A percentile compares a stretch with the other conserved stretches of the same genome.
Conservation (phyloP, 2,113 vertebrate genomes). For the Xiphophorus maculatus region DNA sequence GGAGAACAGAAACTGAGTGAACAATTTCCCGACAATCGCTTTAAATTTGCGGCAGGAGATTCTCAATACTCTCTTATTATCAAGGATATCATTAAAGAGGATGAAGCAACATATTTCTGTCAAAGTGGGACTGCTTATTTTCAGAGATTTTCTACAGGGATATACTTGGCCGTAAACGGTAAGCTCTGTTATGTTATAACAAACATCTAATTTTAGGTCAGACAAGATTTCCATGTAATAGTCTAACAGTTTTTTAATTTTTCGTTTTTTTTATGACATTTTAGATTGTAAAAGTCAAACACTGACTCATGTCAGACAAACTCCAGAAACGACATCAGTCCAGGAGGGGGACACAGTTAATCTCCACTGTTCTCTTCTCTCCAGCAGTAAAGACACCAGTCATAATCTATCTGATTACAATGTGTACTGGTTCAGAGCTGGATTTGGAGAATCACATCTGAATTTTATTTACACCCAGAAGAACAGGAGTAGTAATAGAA, state of each 20-base stretch:
- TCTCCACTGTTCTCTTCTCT: conserved; percentile 58
- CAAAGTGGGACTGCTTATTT: neutral
- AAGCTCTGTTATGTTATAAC: neutral
- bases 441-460: conserved; percentile 2
- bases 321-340: neutral
- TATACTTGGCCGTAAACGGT: conserved; percentile 29
- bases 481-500: neutral
- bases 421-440: conserved; percentile 48
- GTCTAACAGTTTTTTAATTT: neutral
- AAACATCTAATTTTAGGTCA: neutral
- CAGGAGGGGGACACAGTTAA: conserved; percentile 19
- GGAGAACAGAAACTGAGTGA: fast-evolving
- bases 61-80: fast-evolving
- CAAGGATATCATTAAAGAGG: conserved; percentile 18
- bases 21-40: conserved; percentile 3
- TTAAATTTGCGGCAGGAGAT: neutral
- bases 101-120: conserved; percentile 40
- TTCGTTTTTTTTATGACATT: neutral
- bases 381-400: neutral
- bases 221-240: neutral
- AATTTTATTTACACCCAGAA: conserved; percentile 33
- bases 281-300: neutral
- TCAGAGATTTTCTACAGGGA: neutral
- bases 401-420: conserved; percentile 28
- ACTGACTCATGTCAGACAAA: conserved; percentile 19